A percentile compares a stretch with the other conserved stretches of the same genome.
phyloP scores from a whole-genome alignment of 2,888 invertebrate genomes.

The Apeira syringaria region DNA sequence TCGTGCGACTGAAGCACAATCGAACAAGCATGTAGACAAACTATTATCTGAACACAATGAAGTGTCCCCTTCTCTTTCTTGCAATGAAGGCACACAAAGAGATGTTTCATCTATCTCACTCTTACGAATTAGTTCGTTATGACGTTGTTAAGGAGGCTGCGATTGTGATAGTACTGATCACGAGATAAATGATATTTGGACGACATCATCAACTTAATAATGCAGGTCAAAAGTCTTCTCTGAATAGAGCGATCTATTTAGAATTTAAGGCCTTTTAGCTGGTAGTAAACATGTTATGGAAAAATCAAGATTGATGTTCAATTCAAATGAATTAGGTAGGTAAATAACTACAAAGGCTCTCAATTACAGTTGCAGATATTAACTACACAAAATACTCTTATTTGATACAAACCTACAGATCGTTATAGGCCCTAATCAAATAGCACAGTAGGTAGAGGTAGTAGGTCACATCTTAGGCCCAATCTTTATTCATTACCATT shows the following conservation, averaged over 20 bases:
- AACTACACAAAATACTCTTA: too few species aligned
- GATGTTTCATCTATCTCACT: slow-evolving; percentile 50
- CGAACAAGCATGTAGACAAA: slow-evolving; percentile 73
- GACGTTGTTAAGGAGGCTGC: slow-evolving; percentile 47
- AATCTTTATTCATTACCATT: slow-evolving; percentile 33
- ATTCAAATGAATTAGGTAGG: too few species aligned
- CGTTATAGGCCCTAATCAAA: background rate
- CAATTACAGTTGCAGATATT: too few species aligned
- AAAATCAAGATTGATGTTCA: too few species aligned
- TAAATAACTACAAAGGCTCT: too few species aligned
- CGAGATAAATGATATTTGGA: slow-evolving; percentile 24
- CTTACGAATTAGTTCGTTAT: slow-evolving; percentile 56
- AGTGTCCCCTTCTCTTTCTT: slow-evolving; percentile 48
- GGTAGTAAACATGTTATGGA: too few species aligned
- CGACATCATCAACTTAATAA: slow-evolving; percentile 14
- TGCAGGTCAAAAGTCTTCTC: background rate
- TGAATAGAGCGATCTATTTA: too few species aligned
- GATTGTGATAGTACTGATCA: slow-evolving; percentile 30
- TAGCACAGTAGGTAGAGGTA: background rate
- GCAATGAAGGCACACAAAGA: slow-evolving; percentile 43
- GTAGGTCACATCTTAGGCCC: slow-evolving; percentile 18
- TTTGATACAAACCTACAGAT: too few species aligned
- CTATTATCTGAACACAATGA: slow-evolving; percentile 77
- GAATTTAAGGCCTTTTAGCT: too few species aligned
- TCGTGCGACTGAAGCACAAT: slow-evolving; percentile 65